Evolutionary conservation across 2,797 vertebrate species (phyloP).

Genomic region (Brachyrhaphis roseni): DNA sequence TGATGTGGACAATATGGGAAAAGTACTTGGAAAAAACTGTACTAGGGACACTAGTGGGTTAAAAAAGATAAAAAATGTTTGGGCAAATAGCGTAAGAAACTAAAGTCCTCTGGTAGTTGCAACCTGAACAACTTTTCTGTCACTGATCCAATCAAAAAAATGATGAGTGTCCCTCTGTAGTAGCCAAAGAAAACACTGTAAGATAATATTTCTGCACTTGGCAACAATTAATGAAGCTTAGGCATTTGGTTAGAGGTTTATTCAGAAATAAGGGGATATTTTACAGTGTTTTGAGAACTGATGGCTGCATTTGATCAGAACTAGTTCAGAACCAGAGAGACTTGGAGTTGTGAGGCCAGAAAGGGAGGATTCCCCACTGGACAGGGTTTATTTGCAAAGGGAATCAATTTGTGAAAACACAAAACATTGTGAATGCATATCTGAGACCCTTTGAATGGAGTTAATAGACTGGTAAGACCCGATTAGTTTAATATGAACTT

Average conservation of each 20-base stretch:
- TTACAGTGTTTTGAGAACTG: background rate
- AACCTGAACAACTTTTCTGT: background rate
- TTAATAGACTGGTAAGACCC: background rate
- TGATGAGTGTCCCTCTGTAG: background rate
- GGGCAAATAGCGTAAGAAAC: background rate
- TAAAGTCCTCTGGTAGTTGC: background rate
- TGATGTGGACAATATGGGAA: background rate
- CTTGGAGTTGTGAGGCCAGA: background rate
- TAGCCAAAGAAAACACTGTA: background rate
- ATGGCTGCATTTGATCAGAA: background rate
- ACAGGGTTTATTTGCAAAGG: background rate
- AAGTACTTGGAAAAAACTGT: background rate
- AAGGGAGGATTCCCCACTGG: background rate
- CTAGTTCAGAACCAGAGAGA: background rate
- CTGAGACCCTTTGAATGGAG: background rate
- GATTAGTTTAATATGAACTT: background rate
- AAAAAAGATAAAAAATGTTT: background rate
- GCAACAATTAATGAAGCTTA: background rate
- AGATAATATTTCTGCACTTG: background rate
- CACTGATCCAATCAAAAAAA: background rate
- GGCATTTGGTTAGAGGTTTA: background rate
- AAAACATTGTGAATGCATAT: background rate
- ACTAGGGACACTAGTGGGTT: fast-evolving
- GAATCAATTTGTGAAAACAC: background rate
- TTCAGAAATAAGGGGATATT: background rate